Percentiles rank a stretch among this genome's conserved stretches.
These are phyloP conservation scores for Myotis findleyi DNA, from an alignment of 2,797 vertebrate genomes.

Conservation along the genomic window DNA sequence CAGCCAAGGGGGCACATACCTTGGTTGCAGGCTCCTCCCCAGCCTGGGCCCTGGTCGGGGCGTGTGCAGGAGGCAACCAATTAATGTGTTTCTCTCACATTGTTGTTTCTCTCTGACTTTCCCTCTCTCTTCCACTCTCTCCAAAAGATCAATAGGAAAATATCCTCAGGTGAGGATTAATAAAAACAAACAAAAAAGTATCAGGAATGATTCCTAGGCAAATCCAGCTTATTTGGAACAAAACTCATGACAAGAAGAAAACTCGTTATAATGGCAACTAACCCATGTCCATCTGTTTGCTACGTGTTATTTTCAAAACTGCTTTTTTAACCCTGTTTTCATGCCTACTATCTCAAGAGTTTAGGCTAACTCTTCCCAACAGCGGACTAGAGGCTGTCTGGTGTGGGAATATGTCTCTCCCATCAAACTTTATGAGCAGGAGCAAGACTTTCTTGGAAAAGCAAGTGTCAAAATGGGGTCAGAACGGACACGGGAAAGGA, in stretches of 20 bases:
- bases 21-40: not conserved
- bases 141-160: not conserved
- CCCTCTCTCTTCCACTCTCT: not conserved
- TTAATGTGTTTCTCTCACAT: not conserved
- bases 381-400: conserved; percentile 1
- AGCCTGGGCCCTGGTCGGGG: too few species aligned
- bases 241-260: conserved; percentile 52
- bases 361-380: not conserved
- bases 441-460: conserved; percentile 24
- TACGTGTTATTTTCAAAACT: conserved; percentile 41
- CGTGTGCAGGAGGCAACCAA: not conserved
- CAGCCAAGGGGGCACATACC: not conserved
- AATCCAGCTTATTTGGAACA: conserved; percentile 26
- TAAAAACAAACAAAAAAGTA: not conserved
- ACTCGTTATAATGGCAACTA: not conserved
- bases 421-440: conserved; percentile 8
- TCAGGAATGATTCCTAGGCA: conserved; percentile 33
- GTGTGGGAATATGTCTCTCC: not conserved
- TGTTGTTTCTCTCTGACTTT: not conserved
- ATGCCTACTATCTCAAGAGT: conserved; percentile 27
- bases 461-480: conserved; percentile 7
- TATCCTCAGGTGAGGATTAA: not conserved
- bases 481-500: not conserved
- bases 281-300: not conserved
- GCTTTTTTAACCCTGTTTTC: conserved; percentile 48